Evolutionary conservation across 2,113 vertebrate species (phyloP).

Genomic region (Siphamia tubifer): DNA sequence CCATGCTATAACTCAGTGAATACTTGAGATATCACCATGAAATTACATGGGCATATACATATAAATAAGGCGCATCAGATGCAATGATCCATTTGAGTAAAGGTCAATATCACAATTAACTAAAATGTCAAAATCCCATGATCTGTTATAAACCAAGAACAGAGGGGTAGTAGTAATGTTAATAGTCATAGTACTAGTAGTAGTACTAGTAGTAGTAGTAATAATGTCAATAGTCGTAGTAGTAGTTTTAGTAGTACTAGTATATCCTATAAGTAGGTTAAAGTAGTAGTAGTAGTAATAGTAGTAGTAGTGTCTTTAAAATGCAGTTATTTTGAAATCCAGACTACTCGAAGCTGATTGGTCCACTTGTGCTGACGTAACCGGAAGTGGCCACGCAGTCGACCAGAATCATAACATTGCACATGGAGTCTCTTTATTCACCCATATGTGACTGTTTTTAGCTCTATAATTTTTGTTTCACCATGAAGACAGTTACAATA

Average conservation of each 20-base stretch:
- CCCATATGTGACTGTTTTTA: not conserved
- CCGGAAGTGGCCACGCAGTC: conserved; percentile 59
- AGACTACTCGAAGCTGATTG: conserved; percentile 37
- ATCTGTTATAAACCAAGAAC: too few relatives aligned
- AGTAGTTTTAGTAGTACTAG: too few relatives aligned
- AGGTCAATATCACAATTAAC: too few relatives aligned
- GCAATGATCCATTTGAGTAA: too few relatives aligned
- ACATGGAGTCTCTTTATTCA: not conserved
- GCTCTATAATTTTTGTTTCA: not conserved
- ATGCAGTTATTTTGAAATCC: conserved; percentile 58
- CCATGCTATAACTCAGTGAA: too few relatives aligned
- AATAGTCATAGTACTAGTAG: not conserved
- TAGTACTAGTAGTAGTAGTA: not conserved
- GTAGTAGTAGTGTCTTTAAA: not conserved
- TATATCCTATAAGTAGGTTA: too few relatives aligned
- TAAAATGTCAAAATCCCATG: too few relatives aligned
- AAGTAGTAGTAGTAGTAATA: not conserved
- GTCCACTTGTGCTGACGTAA: conserved; percentile 37
- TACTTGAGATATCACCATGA: too few relatives aligned
- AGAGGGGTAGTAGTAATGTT: not conserved
- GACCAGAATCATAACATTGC: conserved; percentile 58
- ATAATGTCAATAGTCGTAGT: too few relatives aligned
- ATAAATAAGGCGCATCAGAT: too few relatives aligned
- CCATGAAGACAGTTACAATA: not conserved
- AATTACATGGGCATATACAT: too few relatives aligned